These are phyloP conservation scores for Eumacrocentrus americanus DNA, from an alignment of 2,888 invertebrate species.

Conservation along the genomic window DNA sequence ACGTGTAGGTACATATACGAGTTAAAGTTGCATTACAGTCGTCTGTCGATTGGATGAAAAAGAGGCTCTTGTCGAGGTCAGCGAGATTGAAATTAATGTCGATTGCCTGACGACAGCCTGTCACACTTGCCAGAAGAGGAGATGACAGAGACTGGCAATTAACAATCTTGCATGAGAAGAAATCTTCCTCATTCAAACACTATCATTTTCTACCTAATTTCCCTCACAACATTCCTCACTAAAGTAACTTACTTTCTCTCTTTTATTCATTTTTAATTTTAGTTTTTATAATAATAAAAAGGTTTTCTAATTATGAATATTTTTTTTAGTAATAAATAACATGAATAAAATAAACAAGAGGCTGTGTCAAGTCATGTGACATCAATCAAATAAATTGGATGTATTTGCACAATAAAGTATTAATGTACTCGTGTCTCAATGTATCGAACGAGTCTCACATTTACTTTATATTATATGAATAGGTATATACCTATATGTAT, in stretches of 20 bases:
- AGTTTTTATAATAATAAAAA: no score
- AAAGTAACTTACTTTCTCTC: neutral
- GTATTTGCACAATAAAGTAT: neutral
- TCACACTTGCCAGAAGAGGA: slow-evolving; percentile 17
- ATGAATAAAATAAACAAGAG: no score
- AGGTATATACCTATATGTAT: neutral
- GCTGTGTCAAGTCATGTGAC: neutral
- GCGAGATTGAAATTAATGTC: slow-evolving; percentile 39
- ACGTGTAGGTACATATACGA: no score
- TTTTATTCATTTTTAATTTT: no score
- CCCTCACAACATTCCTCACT: neutral
- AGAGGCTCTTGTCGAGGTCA: slow-evolving; percentile 33
- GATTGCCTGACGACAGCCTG: slow-evolving; percentile 33
- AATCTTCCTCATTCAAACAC: slow-evolving; percentile 5
- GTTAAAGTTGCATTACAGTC: no score
- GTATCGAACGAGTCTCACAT: slow-evolving; percentile 1
- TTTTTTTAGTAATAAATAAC: neutral
- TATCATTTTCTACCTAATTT: neutral
- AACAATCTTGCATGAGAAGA: slow-evolving; percentile 31
- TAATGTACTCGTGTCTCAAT: slow-evolving; percentile 3
- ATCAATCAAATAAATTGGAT: slow-evolving; percentile 4
- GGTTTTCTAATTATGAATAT: neutral
- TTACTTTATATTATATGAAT: no score
- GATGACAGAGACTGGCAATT: slow-evolving; percentile 29
- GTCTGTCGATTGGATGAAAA: slow-evolving; percentile 10